These are phyloP conservation scores for Rousettus leschenaultii DNA, from an alignment of 2,113 vertebrate species.

Conservation along the genomic window DNA sequence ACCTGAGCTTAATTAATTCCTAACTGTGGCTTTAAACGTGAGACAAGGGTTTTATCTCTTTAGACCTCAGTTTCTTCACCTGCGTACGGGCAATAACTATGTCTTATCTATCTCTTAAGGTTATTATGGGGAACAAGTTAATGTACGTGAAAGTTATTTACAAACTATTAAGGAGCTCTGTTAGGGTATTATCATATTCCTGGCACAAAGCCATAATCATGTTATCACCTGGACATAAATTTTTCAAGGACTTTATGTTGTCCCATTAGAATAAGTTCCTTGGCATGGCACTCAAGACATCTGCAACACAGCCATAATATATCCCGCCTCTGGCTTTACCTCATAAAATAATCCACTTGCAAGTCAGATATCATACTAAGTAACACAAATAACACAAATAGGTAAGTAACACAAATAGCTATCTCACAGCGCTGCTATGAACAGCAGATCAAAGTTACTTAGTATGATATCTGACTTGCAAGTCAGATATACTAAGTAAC, in stretches of 20 bases:
- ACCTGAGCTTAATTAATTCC: not conserved
- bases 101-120: not conserved
- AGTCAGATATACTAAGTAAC: no score
- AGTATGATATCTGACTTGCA: no score
- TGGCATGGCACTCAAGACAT: not conserved
- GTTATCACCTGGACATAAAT: not conserved
- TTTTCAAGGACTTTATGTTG: not conserved
- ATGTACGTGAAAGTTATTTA: not conserved
- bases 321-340: not conserved
- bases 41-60: not conserved
- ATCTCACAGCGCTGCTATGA: not conserved
- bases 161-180: not conserved
- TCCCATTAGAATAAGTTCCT: not conserved
- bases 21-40: not conserved
- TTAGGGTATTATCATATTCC: not conserved
- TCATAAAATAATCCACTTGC: not conserved
- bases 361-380: not conserved
- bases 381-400: no score
- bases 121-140: not conserved
- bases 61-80: constrained; percentile 36
- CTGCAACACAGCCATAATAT: not conserved
- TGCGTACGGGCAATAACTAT: not conserved
- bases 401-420: not conserved
- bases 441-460: not conserved
- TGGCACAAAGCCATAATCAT: not conserved